Evolutionary conservation across 1,140 invertebrate genomes (phyloP).

Genomic region (Scaptomyza montana): DNA sequence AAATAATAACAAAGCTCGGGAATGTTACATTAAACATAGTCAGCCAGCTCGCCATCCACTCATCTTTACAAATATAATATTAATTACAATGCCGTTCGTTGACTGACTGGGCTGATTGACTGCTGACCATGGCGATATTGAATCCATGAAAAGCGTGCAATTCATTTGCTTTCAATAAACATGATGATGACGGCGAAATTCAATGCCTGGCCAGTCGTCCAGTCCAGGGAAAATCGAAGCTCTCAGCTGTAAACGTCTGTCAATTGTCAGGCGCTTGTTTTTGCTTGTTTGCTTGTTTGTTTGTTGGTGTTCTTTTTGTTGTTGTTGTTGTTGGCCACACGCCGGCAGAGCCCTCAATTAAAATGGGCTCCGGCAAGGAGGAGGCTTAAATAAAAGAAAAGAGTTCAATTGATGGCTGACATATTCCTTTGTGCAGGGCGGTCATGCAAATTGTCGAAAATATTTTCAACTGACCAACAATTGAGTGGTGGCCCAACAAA

Average conservation of each 20-base stretch:
- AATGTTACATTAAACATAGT: not conserved
- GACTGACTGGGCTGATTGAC: slow-evolving; percentile 25
- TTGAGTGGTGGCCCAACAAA: slow-evolving; percentile 48
- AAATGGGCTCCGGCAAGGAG: slow-evolving; percentile 52
- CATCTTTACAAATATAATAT: slow-evolving; percentile 39
- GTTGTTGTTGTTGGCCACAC: slow-evolving; percentile 58
- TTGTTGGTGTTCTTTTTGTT: slow-evolving; percentile 30
- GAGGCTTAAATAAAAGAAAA: slow-evolving; percentile 48
- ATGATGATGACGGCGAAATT: slow-evolving; percentile 32
- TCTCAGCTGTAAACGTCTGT: slow-evolving; percentile 41
- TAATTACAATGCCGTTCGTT: slow-evolving; percentile 36
- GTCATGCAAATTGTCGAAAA: slow-evolving; percentile 80
- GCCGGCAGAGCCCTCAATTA: slow-evolving; percentile 75
- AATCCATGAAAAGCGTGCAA: slow-evolving; percentile 33
- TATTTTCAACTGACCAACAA: slow-evolving; percentile 81
- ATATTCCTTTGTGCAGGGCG: slow-evolving; percentile 70
- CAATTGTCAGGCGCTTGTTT: slow-evolving; percentile 58
- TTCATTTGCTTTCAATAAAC: slow-evolving; percentile 43
- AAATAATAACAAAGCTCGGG: too few species aligned
- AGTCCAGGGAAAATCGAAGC: not conserved
- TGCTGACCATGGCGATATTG: slow-evolving; percentile 9
- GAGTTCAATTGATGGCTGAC: slow-evolving; percentile 78
- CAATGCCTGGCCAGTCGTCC: slow-evolving; percentile 31
- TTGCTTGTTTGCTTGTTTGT: slow-evolving; percentile 52
- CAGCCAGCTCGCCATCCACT: not conserved